Conservation (phyloP, 2,888 invertebrate genomes). For the Pardosa pseudoannulata region DNA sequence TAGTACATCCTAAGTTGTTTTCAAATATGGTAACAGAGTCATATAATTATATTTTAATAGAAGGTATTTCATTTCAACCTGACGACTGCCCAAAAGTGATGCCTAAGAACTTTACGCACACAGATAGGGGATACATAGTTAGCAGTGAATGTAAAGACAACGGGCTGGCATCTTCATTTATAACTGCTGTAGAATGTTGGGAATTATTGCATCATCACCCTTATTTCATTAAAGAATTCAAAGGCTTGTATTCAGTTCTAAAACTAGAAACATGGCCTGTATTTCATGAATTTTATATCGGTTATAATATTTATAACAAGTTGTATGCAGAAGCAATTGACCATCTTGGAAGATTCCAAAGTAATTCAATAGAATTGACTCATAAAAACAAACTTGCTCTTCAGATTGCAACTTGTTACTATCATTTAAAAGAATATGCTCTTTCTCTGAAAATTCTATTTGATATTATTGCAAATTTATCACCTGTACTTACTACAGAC, state of each 20-base stretch:
- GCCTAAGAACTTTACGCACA: conserved; percentile 41
- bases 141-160: conserved; percentile 47
- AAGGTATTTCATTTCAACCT: conserved; percentile 45
- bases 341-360: conserved; percentile 27
- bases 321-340: conserved; percentile 54
- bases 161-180: conserved; percentile 82
- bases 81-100: conserved; percentile 29
- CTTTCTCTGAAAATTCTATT: conserved; percentile 40
- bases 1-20: conserved; percentile 75
- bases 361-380: conserved; percentile 14
- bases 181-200: conserved; percentile 91
- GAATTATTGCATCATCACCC: conserved; percentile 83
- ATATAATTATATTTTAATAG: conserved; percentile 59
- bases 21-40: conserved; percentile 22
- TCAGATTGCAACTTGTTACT: conserved; percentile 77
- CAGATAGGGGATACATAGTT: conserved; percentile 39
- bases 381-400: conserved; percentile 75
- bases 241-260: conserved; percentile 85
- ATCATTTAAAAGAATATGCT: conserved; percentile 76
- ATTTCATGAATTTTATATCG: conserved; percentile 87
- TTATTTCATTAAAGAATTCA: conserved; percentile 80
- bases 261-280: conserved; percentile 84
- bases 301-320: conserved; percentile 86
- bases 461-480: conserved; percentile 45
- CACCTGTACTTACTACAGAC: not conserved